Evolutionary conservation across 2,888 invertebrate species (phyloP), one percentile per base, ranked within the genome.

Genomic region (Drosophila affinis): DNA sequence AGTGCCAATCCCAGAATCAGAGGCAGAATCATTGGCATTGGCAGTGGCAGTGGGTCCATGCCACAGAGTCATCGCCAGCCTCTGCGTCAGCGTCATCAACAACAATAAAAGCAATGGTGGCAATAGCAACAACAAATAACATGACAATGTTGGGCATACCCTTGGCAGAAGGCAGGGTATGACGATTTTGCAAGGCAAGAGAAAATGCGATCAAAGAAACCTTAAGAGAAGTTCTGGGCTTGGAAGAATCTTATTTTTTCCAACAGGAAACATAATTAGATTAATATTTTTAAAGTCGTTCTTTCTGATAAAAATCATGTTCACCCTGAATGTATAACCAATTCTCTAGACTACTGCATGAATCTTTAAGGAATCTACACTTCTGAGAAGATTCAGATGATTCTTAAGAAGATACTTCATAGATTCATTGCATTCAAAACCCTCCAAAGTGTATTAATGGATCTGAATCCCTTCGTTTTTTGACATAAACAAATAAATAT

Each of bases 61-160:
- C 32, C 60, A 57, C 63, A 60, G 52, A 29, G n/a, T 21, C n/a
- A 39, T 39, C 39, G 39, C 46, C 69, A 44, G 34, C 44, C 57
- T 54, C 52, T 48, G 64, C 53, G 58, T 51, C 71, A 53, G 70
- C 59, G 63, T 72, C 78, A 79, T 78, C 75, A 78, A 79, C 76
- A 74, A 78, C 69, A 72, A 63, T 63, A 70, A 75, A 78, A 75
- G 62, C 75, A 72, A 62, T 64, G 68, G 56, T n/a, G 67, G 72
- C 64, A 83, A 79, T 69, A 46, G 69, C 69, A 46, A 61, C 69
- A 69, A 69, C 62, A 62, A 65, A 69, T 62, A 76, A 81, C 78
- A 78, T 63, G 75, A 79, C 75, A 81, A 71, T 39, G 39, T 3
- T 39, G 39, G 3, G 14, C 3, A 39, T 39, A 39, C 39, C n/a